phyloP scores from a whole-genome alignment of 2,113 vertebrate genomes.

The Willisornis vidua region DNA sequence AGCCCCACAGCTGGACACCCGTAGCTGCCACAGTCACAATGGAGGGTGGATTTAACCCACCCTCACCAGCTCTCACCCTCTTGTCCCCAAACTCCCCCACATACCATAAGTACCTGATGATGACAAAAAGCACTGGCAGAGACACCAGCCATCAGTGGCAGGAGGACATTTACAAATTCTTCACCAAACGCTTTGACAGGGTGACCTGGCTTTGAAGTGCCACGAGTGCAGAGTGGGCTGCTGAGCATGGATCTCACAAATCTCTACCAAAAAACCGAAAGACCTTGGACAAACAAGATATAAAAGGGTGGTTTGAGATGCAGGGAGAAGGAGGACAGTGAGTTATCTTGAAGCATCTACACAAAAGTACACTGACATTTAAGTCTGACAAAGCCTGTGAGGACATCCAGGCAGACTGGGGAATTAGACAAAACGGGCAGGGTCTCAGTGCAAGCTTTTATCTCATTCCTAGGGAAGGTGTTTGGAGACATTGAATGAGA shows the following conservation, averaged over 20 bases:
- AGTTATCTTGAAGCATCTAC: neutral
- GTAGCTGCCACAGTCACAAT: neutral
- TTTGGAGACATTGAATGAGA: slow-evolving; percentile 20
- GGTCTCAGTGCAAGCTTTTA: slow-evolving; percentile 16
- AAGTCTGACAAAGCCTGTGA: neutral
- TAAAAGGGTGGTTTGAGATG: neutral
- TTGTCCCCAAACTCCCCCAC: neutral
- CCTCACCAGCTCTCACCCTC: neutral
- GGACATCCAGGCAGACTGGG: neutral
- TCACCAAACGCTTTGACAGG: neutral
- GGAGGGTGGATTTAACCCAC: neutral
- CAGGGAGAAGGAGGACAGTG: neutral
- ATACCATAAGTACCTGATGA: neutral
- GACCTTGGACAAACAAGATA: neutral
- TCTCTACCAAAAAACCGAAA: neutral
- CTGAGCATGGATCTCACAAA: neutral
- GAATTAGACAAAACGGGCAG: neutral
- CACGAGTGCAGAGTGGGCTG: neutral
- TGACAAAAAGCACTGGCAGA: neutral
- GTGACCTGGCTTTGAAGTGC: neutral
- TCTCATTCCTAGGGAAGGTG: slow-evolving; percentile 9
- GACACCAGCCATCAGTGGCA: neutral
- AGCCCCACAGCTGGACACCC: neutral
- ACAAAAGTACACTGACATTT: neutral
- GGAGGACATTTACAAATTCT: neutral